phyloP scores from a whole-genome alignment of 1,140 invertebrate species.

The Maconellicoccus hirsutus region DNA sequence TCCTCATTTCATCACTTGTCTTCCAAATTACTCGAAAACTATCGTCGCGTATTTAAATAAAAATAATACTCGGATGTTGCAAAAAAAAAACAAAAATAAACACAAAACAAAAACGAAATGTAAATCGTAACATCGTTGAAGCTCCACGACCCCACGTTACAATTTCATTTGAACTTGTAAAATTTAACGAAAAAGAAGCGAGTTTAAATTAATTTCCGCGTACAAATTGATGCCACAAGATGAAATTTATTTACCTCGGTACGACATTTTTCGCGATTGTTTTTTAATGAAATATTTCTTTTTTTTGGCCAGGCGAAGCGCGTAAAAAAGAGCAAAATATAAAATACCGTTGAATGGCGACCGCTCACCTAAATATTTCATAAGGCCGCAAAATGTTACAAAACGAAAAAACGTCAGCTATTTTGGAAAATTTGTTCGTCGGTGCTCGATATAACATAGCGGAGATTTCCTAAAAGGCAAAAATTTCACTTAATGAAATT shows the following conservation, averaged over 20 bases:
- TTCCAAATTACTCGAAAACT: not conserved
- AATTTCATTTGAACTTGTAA: not conserved
- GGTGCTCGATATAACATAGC: too few relatives aligned
- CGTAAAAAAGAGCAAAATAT: too few relatives aligned
- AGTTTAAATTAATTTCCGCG: not conserved
- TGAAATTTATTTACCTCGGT: not conserved
- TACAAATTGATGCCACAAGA: constrained; percentile 3
- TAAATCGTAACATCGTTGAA: not conserved
- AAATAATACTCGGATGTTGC: not conserved
- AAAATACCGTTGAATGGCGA: too few relatives aligned
- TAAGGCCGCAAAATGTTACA: too few relatives aligned
- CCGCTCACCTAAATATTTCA: too few relatives aligned
- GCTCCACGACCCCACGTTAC: not conserved
- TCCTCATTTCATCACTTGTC: not conserved
- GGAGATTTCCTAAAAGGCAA: too few relatives aligned
- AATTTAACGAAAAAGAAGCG: not conserved
- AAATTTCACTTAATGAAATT: too few relatives aligned
- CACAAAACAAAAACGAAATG: not conserved
- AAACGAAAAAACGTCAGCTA: too few relatives aligned
- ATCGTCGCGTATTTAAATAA: constrained; percentile 4
- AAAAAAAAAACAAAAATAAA: not conserved
- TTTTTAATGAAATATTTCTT: constrained; percentile 6
- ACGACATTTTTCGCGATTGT: constrained; percentile 6
- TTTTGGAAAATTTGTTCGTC: too few relatives aligned
- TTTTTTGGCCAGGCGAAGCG: not conserved